phyloP scores from a whole-genome alignment of 2,888 invertebrate species.

The Actias luna region DNA sequence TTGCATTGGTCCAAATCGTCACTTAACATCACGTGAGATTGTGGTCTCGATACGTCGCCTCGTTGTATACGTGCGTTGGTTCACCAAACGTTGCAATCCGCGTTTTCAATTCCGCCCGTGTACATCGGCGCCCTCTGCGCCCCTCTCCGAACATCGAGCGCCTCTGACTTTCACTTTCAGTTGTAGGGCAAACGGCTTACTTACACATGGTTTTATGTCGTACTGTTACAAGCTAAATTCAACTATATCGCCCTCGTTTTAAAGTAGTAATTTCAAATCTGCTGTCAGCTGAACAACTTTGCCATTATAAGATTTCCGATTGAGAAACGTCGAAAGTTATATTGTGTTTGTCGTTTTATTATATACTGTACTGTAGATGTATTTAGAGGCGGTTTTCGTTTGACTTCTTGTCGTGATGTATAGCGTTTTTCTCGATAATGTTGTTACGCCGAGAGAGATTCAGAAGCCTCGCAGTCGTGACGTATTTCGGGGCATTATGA shows the following conservation, averaged over 20 bases:
- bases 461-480: constrained; percentile 69
- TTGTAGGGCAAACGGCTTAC: constrained; percentile 67
- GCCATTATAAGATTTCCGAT: constrained; percentile 23
- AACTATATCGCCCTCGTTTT: neutral
- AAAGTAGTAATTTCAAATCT: neutral
- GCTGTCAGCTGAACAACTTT: neutral
- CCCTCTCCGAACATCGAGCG: constrained; percentile 44
- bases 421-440: constrained; percentile 34
- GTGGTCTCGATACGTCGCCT: constrained; percentile 35
- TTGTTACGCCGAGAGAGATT: constrained; percentile 72
- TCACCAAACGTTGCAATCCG: constrained; percentile 73
- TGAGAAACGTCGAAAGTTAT: constrained; percentile 59
- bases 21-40: no score
- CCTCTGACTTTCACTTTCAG: constrained; percentile 76
- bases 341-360: constrained; percentile 24
- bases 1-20: no score
- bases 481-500: constrained; percentile 69
- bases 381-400: constrained; percentile 35
- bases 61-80: constrained; percentile 48
- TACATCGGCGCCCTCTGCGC: constrained; percentile 38
- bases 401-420: constrained; percentile 27
- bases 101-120: constrained; percentile 67
- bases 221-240: neutral
- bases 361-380: constrained; percentile 14
- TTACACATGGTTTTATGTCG: constrained; percentile 31